Evolutionary conservation across 2,888 invertebrate species (phyloP).

Genomic region (Cheiracanthium punctorium): DNA sequence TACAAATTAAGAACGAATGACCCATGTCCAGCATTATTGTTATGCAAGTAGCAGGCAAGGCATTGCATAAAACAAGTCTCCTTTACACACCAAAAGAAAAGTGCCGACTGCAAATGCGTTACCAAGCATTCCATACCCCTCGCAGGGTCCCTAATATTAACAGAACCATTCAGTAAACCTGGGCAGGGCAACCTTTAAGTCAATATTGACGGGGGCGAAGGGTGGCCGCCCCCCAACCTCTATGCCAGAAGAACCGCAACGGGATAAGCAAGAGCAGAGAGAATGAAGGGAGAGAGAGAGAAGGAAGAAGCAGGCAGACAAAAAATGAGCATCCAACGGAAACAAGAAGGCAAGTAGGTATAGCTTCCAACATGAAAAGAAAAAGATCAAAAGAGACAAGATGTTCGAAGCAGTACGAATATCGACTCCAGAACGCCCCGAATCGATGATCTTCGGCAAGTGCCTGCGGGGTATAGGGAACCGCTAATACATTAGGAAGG

Average conservation of each 20-base stretch:
- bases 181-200: conserved; percentile 27
- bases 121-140: neutral
- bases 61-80: too few relatives aligned
- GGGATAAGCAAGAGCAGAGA: neutral
- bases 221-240: conserved; percentile 23
- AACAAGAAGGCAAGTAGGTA: conserved; percentile 6
- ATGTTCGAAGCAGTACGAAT: conserved; percentile 38
- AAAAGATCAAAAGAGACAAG: conserved; percentile 62
- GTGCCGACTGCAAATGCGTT: neutral
- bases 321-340: neutral
- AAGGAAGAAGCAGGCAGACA: neutral
- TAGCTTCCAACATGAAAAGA: conserved; percentile 25
- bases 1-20: too few relatives aligned
- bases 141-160: conserved; percentile 37
- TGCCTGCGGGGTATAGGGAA: conserved; percentile 41
- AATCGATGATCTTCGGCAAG: conserved; percentile 57
- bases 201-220: conserved; percentile 23
- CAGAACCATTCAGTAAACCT: conserved; percentile 32
- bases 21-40: too few relatives aligned
- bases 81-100: too few relatives aligned
- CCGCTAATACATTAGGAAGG: conserved; percentile 43
- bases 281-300: neutral
- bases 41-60: too few relatives aligned
- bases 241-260: too few relatives aligned
- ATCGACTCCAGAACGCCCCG: conserved; percentile 48